A percentile compares a stretch with the other conserved stretches of the same genome.
Evolutionary conservation across 2,113 vertebrate genomes (phyloP).

Genomic region (Lynx canadensis): DNA sequence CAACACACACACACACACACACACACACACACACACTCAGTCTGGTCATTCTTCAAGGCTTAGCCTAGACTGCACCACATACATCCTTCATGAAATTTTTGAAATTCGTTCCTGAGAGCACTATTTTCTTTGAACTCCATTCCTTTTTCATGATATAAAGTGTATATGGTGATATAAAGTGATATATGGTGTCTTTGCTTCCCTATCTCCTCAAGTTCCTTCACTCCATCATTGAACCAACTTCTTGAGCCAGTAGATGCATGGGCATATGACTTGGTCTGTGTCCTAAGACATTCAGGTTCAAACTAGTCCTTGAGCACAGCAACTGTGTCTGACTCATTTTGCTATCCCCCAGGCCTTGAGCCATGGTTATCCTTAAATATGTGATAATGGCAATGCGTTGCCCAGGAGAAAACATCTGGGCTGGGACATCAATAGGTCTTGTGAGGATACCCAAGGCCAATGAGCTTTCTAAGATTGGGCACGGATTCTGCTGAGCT

Average conservation of each 20-base stretch:
- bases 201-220: not conserved
- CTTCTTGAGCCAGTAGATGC: not conserved
- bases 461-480: not conserved
- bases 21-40: not conserved
- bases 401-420: not conserved
- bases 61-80: not conserved
- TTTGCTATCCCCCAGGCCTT: not conserved
- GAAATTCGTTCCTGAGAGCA: not conserved
- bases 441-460: not conserved
- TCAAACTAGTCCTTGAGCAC: not conserved
- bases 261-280: not conserved
- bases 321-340: not conserved
- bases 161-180: not conserved
- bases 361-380: not conserved
- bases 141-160: not conserved
- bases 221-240: not conserved
- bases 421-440: not conserved
- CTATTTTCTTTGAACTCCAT: not conserved
- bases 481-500: not conserved
- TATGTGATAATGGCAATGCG: not conserved
- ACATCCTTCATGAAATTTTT: not conserved
- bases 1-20: not conserved
- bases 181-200: not conserved
- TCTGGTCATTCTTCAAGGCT: not conserved
- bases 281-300: not conserved